phyloP scores from a whole-genome alignment of 2,888 invertebrate species.

The Schizaphis graminum region DNA sequence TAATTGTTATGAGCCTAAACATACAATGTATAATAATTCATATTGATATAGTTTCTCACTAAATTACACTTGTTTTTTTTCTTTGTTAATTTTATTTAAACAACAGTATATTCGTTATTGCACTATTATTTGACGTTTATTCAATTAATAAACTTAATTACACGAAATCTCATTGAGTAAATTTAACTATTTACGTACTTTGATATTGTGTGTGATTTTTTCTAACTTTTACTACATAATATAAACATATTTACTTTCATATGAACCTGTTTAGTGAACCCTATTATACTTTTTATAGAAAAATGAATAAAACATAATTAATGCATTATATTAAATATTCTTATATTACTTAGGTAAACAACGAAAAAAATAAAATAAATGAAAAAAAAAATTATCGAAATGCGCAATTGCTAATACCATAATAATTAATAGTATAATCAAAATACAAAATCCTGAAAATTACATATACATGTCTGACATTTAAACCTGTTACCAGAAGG shows the following conservation, averaged over 20 bases:
- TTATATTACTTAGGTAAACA: too few relatives aligned
- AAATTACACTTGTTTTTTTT: background rate
- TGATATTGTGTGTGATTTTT: background rate
- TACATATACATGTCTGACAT: background rate
- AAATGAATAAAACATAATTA: background rate
- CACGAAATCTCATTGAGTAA: background rate
- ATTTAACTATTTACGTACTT: background rate
- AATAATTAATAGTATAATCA: background rate
- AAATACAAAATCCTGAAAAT: too few relatives aligned
- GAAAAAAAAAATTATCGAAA: background rate
- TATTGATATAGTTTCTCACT: background rate
- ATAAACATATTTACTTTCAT: background rate
- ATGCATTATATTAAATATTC: background rate
- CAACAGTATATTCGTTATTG: background rate
- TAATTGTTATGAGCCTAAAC: background rate
- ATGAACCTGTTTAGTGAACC: too few relatives aligned
- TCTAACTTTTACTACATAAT: background rate
- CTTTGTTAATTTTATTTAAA: background rate
- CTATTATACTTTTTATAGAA: too few relatives aligned
- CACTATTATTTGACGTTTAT: background rate
- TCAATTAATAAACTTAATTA: background rate
- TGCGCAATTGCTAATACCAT: background rate
- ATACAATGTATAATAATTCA: background rate
- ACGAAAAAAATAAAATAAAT: background rate
- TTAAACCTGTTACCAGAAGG: background rate